A percentile compares a stretch with the other conserved stretches of the same genome.
phyloP scores from a whole-genome alignment of 2,113 vertebrate genomes.

The Emydocephalus ijimae region DNA sequence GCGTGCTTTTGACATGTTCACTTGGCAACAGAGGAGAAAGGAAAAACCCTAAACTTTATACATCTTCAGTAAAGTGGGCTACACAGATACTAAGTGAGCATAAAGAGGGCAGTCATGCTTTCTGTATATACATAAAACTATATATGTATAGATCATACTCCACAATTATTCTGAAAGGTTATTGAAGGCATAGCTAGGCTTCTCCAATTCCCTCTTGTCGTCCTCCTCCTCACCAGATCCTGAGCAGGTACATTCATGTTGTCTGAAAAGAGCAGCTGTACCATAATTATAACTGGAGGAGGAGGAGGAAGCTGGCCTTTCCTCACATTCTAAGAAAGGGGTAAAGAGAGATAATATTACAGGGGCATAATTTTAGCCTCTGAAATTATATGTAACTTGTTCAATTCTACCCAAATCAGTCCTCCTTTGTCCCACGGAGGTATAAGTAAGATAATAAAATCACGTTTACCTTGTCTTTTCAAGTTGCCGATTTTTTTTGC shows the following conservation, averaged over 20 bases:
- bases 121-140: neutral
- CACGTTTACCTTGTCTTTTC: neutral
- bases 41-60: neutral
- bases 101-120: neutral
- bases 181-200: neutral
- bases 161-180: neutral
- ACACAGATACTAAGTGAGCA: neutral
- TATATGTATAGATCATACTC: neutral
- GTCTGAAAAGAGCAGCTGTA: neutral
- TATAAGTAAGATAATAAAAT: neutral
- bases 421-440: too few relatives aligned
- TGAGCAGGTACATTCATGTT: neutral
- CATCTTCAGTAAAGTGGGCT: neutral
- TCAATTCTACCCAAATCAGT: neutral
- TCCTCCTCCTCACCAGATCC: neutral
- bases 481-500: neutral
- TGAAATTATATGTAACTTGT: neutral
- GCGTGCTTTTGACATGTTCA: too few relatives aligned
- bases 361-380: neutral
- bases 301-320: neutral
- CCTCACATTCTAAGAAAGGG: neutral
- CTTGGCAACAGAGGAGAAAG: neutral
- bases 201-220: neutral
- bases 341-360: neutral
- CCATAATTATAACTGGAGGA: neutral